Evolutionary conservation across 2,797 vertebrate species (phyloP).

Genomic region (Hippopotamyrus pictus): DNA sequence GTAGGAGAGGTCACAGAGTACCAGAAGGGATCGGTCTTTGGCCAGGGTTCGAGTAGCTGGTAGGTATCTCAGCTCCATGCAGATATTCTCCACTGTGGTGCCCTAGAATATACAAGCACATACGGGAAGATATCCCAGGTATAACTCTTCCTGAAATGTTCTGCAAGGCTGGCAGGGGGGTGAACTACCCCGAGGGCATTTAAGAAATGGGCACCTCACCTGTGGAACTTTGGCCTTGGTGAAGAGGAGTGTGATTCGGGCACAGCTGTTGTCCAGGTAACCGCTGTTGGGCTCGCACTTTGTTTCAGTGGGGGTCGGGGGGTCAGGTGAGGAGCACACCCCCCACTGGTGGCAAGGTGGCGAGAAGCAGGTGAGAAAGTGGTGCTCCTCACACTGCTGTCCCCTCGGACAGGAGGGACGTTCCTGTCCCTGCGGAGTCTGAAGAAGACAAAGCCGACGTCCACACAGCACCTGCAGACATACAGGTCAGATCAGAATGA

Average conservation of each 20-base stretch:
- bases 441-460: slow-evolving; percentile 72
- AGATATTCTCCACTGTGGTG: slow-evolving; percentile 85
- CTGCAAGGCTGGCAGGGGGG: neutral
- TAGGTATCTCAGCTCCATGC: slow-evolving; percentile 83
- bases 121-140: neutral
- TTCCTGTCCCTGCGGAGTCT: slow-evolving; percentile 29
- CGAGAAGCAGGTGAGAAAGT: slow-evolving; percentile 76
- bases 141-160: neutral
- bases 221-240: slow-evolving; percentile 74
- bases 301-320: slow-evolving; percentile 54
- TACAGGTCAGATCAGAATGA: neutral
- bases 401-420: slow-evolving; percentile 62
- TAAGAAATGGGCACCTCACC: neutral
- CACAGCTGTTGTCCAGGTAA: slow-evolving; percentile 78
- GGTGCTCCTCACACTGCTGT: slow-evolving; percentile 70
- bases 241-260: slow-evolving; percentile 83
- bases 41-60: slow-evolving; percentile 75
- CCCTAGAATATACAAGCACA: slow-evolving; percentile 59
- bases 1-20: slow-evolving; percentile 80
- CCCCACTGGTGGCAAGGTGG: slow-evolving; percentile 81
- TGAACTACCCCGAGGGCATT: neutral
- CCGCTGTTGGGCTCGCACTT: slow-evolving; percentile 74
- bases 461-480: slow-evolving; percentile 77
- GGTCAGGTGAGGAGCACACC: slow-evolving; percentile 67
- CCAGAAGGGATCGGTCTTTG: slow-evolving; percentile 70